Base-by-base conservation (phyloP, 2,888 invertebrate genomes). In the Leptinotarsa haldemani region DNA sequence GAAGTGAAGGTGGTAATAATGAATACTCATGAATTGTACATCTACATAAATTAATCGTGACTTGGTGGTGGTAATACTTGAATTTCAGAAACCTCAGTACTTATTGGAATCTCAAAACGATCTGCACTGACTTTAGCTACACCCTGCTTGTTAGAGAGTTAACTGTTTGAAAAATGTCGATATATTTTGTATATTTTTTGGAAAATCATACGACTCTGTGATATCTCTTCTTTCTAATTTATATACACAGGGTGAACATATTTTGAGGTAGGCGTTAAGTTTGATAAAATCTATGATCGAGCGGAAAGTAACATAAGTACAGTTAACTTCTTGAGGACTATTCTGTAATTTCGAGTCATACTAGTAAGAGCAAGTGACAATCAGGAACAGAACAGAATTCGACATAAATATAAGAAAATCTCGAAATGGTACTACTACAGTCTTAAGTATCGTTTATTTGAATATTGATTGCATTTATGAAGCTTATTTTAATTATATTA, bases 171-270 rank as follows among this genome's bases (percentile, higher is more conserved):
- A 30, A 61, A 30, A 61, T 18, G 61, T 61, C 40, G 61, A 30
- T 25, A n/a, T 61, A 9, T n/a, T 30, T 61, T 61, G 16, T 61
- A 61, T 61, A 61, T 61, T 61, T 61, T 61, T 40, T 40, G 40
- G 61, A n/a, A 61, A 30, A 61, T 30, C 16, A n/a, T n/a, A n/a
- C 61, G 61, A 61, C 61, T 30, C 61, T 61, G 61, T 61, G 61
- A 61, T 61, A 61, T 61, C 40, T 61, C n/a, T 40, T 61, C 15
- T 30, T 40, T 61, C 1, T 20, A 20, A n/a, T 56, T 9, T 20
- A 22, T 56, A 13, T 56, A 56, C 40, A 61, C 61, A 61, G 61
- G 61, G 61, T 61, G 61, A 61, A 61, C 9, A 56, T 56, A 18
- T 12, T 56, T 22, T 61, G 61, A 61, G 16, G n/a, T 61, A 5